Evolutionary conservation across 2,113 vertebrate species (phyloP), one percentile per base, ranked within the genome.

Genomic region (Mesembrinibis cayennensis): DNA sequence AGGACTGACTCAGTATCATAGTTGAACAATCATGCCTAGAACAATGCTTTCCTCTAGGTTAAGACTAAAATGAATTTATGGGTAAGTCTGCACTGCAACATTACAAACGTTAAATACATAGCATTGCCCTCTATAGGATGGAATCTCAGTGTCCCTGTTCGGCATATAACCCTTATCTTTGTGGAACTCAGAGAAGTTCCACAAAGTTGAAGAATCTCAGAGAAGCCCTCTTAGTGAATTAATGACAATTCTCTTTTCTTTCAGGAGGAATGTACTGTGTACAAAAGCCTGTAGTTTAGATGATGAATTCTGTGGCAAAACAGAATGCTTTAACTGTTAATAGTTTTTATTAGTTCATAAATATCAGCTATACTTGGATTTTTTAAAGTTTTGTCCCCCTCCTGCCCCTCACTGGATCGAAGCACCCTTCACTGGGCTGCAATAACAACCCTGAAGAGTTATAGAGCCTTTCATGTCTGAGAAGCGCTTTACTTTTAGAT

Each of bases 401-500:
- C 78, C 74, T 93, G 78, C 65, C 88, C 63, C 42, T 13, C 69
- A 14, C 58, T 73, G 76, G 55, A 21, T 44, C 59, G 50, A 61
- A 91, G 71, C 44, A 89, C 72, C 67, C 65, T 95, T 81, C 80
- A 25, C 23, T 19, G 81, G 72, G 74, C 84, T 77, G 58, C 87
- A 93, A 4, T 56, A 91, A 87, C 66, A 90, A 91, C 83, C 52
- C 0, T 55, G 82, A 87, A 92, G 72, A 47, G 44, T 67, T 63
- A n/a, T 4, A 44, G 84, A 76, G 72, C 83, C 91, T 95, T 96
- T 97, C 71, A 96, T 95, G 97, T 96, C 97, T 96, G 88, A 96
- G 84, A 95, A 85, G 82, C 66, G 32, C 84, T 96, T 93, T 59
- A 62, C 91, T 88, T 88, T 67, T 82, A 97, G 96, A 96, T 96